These are phyloP conservation scores for Ischnus inquisitorius DNA, from an alignment of 2,888 invertebrate genomes.

Conservation along the genomic window DNA sequence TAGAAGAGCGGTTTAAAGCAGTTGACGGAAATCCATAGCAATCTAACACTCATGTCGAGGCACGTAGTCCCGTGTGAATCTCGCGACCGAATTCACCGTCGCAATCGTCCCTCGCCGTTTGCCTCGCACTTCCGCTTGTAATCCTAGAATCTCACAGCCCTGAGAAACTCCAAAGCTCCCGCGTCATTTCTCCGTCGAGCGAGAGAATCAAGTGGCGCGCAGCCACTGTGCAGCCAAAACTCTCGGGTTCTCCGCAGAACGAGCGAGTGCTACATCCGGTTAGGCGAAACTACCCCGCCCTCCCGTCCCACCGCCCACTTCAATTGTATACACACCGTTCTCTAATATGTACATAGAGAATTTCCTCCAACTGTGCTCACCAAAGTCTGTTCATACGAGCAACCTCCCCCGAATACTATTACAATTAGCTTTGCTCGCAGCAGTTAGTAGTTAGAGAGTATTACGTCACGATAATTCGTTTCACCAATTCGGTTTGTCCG, in stretches of 20 bases:
- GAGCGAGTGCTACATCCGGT: neutral
- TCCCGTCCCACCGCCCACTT: too few relatives aligned
- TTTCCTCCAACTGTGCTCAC: neutral
- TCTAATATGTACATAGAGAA: constrained; percentile 27
- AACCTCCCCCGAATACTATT: neutral
- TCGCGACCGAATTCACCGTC: constrained; percentile 19
- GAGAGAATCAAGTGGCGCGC: neutral
- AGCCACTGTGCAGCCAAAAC: constrained; percentile 6
- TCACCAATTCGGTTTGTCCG: constrained; percentile 43
- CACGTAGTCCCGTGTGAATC: constrained; percentile 15
- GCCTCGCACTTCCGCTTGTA: neutral
- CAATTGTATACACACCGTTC: constrained; percentile 17
- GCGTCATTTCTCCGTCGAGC: constrained; percentile 30
- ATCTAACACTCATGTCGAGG: neutral
- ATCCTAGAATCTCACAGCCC: neutral
- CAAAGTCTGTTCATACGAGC: neutral
- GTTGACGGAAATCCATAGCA: neutral
- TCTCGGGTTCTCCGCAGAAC: constrained; percentile 14
- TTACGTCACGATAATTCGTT: constrained; percentile 42
- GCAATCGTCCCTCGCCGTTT: constrained; percentile 21
- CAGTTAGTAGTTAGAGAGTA: constrained; percentile 26
- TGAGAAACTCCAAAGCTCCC: constrained; percentile 2
- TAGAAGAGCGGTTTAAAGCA: neutral
- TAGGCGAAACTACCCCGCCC: constrained; percentile 1
- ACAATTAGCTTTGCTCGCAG: constrained; percentile 13